phyloP scores from a whole-genome alignment of 2,797 vertebrate species.

The Sebastiscus albofasciatus region DNA sequence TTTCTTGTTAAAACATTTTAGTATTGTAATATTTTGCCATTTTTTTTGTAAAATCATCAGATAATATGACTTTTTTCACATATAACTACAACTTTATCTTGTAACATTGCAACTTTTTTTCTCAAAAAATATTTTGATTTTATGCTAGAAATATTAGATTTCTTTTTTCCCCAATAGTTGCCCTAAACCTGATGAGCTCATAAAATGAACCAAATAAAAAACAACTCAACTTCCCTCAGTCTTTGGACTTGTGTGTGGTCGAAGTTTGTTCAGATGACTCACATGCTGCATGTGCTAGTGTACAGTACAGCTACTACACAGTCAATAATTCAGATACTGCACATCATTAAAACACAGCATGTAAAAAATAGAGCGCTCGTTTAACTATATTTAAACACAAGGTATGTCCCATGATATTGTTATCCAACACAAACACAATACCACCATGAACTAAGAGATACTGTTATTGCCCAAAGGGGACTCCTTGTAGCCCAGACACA shows the following conservation, averaged over 20 bases:
- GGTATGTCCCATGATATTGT: conserved; percentile 37
- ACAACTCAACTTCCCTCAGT: background rate
- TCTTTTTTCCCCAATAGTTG: background rate
- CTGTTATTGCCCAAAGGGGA: conserved; percentile 40
- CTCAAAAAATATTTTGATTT: background rate
- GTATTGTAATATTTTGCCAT: background rate
- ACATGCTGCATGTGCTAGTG: conserved; percentile 21
- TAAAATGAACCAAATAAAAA: background rate
- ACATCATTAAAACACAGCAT: conserved; percentile 49
- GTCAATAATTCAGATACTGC: conserved; percentile 34
- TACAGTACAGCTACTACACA: conserved; percentile 39
- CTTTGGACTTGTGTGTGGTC: conserved; percentile 3
- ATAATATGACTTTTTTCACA: background rate
- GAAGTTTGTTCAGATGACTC: background rate
- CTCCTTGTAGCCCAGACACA: conserved; percentile 28
- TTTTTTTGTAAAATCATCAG: background rate
- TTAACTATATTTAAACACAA: conserved; percentile 45
- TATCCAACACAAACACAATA: conserved; percentile 54
- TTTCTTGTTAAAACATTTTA: background rate
- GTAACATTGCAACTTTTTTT: background rate
- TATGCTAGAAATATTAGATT: background rate
- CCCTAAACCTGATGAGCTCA: background rate
- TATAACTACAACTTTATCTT: background rate
- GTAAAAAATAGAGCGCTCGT: conserved; percentile 27
- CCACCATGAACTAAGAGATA: conserved; percentile 39